phyloP scores from a whole-genome alignment of 2,888 invertebrate genomes.

The Drosophila limbata region DNA sequence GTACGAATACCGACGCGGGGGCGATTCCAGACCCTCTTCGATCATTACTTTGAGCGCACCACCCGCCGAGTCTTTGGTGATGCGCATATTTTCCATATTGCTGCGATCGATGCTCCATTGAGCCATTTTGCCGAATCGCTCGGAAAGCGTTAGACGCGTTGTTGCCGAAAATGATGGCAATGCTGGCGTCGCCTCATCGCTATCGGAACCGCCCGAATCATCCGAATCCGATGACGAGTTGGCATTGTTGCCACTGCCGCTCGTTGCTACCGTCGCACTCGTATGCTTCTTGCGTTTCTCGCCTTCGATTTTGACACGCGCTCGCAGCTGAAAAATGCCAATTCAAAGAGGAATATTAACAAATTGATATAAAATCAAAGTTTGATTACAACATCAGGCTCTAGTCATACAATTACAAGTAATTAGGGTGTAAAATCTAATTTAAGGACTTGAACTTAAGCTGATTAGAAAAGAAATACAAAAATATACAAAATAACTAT shows the following conservation, averaged over 20 bases:
- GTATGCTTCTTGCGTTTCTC: conserved; percentile 86
- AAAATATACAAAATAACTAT: too few relatives aligned
- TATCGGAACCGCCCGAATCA: conserved; percentile 87
- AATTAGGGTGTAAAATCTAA: too few relatives aligned
- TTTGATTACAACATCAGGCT: too few relatives aligned
- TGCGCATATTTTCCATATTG: conserved; percentile 94
- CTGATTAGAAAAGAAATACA: too few relatives aligned
- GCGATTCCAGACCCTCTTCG: conserved; percentile 88
- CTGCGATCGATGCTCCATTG: conserved; percentile 94
- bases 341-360: not conserved
- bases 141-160: conserved; percentile 91
- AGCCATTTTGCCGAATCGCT: conserved; percentile 96
- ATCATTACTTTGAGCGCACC: conserved; percentile 92
- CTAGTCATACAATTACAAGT: too few relatives aligned
- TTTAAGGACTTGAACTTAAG: too few relatives aligned
- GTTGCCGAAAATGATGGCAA: conserved; percentile 88
- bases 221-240: conserved; percentile 88
- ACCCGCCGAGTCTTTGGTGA: conserved; percentile 91
- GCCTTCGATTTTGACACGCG: conserved; percentile 85
- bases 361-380: too few relatives aligned
- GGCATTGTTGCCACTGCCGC: conserved; percentile 64
- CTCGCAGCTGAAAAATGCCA: conserved; percentile 75
- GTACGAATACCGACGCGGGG: conserved; percentile 87
- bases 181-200: conserved; percentile 84
- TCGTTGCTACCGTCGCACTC: conserved; percentile 56